Conservation (phyloP, 2,888 invertebrate species). For the Caenorhabditis becei region DNA sequence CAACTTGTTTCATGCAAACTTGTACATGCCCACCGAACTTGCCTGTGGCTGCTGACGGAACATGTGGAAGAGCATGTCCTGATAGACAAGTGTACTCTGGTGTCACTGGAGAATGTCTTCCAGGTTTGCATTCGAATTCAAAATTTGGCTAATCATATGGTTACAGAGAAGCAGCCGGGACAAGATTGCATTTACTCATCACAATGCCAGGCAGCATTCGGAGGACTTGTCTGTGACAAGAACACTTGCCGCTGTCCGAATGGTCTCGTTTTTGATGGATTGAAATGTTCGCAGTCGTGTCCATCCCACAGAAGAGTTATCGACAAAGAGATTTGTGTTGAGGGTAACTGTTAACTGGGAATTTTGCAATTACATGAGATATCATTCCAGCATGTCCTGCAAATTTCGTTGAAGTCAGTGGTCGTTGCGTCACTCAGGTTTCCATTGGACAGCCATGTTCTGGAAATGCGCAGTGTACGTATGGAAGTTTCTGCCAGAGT, state of each 20-base stretch:
- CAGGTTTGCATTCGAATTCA: conserved; percentile 69
- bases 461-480: conserved; percentile 80
- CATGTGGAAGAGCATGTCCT: conserved; percentile 79
- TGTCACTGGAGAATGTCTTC: conserved; percentile 80
- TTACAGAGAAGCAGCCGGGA: conserved; percentile 80
- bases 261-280: conserved; percentile 72
- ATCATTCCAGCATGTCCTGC: conserved; percentile 70
- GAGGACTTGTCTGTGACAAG: conserved; percentile 79
- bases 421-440: conserved; percentile 77
- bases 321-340: conserved; percentile 77
- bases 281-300: conserved; percentile 69
- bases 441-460: conserved; percentile 76
- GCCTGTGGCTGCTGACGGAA: conserved; percentile 81
- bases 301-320: conserved; percentile 71
- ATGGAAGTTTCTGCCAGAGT: conserved; percentile 77
- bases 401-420: conserved; percentile 78
- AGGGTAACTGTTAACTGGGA: too few relatives aligned
- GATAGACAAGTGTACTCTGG: conserved; percentile 78
- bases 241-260: conserved; percentile 75
- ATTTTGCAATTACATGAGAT: not conserved
- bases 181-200: conserved; percentile 80
- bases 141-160: too few relatives aligned
- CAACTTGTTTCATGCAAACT: conserved; percentile 73
- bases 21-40: conserved; percentile 78
- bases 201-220: conserved; percentile 79